These are phyloP conservation scores for Oncorhynchus nerka DNA, from an alignment of 2,113 vertebrate genomes.

Conservation along the genomic window DNA sequence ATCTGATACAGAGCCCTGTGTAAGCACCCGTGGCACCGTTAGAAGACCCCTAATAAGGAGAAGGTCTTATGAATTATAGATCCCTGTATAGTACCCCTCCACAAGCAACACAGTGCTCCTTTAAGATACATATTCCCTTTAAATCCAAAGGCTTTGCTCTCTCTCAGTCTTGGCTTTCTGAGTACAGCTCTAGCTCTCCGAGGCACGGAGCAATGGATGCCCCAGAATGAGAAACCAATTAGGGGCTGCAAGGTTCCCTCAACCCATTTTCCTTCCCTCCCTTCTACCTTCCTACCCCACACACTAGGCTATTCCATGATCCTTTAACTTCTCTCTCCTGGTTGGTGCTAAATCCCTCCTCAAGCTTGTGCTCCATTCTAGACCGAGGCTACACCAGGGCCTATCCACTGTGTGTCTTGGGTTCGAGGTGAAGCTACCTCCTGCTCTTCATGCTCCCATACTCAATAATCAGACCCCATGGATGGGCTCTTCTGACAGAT, in stretches of 20 bases:
- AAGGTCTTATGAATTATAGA: constrained; percentile 77
- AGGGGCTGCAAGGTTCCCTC: constrained; percentile 55
- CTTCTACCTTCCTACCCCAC: constrained; percentile 7
- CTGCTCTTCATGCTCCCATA: constrained; percentile 15
- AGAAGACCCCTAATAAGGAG: constrained; percentile 74
- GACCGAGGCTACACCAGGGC: neutral
- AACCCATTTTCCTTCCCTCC: constrained; percentile 15
- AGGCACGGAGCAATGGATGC: constrained; percentile 42
- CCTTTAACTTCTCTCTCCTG: constrained; percentile 53
- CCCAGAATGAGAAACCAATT: constrained; percentile 72
- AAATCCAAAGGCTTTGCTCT: constrained; percentile 69
- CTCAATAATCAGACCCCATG: constrained; percentile 13
- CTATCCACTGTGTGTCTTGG: constrained; percentile 19
- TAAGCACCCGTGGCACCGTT: constrained; percentile 60
- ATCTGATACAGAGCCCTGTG: constrained; percentile 65
- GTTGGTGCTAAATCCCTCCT: constrained; percentile 62
- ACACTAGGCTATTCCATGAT: constrained; percentile 55
- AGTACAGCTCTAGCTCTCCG: constrained; percentile 60
- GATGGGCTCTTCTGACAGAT: constrained; percentile 24
- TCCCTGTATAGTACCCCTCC: constrained; percentile 39
- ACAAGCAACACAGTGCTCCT: constrained; percentile 29
- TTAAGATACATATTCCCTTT: constrained; percentile 73
- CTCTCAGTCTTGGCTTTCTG: constrained; percentile 64
- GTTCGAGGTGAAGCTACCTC: constrained; percentile 32
- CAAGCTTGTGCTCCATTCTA: constrained; percentile 8